These are phyloP conservation scores for Neosilurus mollespiculum DNA, from an alignment of 2,797 vertebrate species.

Conservation along the genomic window DNA sequence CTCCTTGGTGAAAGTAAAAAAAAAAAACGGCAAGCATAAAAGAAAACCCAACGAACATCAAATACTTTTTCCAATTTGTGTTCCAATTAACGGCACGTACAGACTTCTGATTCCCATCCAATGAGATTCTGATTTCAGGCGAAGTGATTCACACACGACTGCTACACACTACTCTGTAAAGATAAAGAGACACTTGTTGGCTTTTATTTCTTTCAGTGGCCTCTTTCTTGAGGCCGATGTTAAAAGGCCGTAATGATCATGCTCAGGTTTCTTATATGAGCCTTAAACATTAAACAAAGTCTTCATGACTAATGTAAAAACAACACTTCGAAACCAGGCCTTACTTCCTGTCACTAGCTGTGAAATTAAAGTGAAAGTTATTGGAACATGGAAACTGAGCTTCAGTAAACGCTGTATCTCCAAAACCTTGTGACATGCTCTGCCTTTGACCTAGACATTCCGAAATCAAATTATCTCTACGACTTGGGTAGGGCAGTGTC, in stretches of 20 bases:
- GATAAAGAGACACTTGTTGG: slow-evolving; percentile 22
- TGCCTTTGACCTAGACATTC: too few species aligned
- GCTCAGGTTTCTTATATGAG: slow-evolving; percentile 36
- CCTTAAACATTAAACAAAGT: slow-evolving; percentile 15
- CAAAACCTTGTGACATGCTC: too few species aligned
- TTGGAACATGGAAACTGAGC: background rate
- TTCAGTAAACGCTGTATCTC: too few species aligned
- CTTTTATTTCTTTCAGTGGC: slow-evolving; percentile 41
- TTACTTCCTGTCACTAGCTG: background rate
- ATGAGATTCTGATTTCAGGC: background rate
- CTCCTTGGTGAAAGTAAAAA: too few species aligned
- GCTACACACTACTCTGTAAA: slow-evolving; percentile 41
- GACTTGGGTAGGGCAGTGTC: too few species aligned
- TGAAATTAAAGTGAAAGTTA: background rate
- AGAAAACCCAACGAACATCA: too few species aligned
- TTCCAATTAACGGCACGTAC: background rate
- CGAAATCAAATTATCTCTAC: too few species aligned
- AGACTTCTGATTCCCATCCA: background rate
- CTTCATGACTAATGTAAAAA: background rate
- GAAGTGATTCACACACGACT: background rate
- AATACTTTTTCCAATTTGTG: too few species aligned
- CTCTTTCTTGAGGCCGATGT: slow-evolving; percentile 54
- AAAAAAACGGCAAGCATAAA: too few species aligned
- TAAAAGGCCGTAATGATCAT: slow-evolving; percentile 43
- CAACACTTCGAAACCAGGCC: too few species aligned